Base-by-base conservation (phyloP, 2,797 vertebrate genomes). In the Diplodus puntazzo region DNA sequence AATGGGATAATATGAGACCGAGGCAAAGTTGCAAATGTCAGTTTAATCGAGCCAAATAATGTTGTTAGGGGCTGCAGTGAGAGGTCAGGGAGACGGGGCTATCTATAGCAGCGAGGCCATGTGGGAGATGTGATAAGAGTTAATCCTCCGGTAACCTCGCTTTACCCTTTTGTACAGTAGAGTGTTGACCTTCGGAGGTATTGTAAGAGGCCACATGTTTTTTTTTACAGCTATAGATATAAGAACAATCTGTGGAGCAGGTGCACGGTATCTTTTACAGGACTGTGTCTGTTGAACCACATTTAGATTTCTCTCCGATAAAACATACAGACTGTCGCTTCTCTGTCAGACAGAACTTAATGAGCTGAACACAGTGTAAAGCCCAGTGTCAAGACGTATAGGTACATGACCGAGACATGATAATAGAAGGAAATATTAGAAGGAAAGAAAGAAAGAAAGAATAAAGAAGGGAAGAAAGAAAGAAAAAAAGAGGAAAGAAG, bases 11-110 rank as follows among this genome's bases (percentile, higher is more conserved):
- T 88, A 60, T 66, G 79, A 74, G 84, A 87, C 84, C 79, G 77
- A 81, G 84, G 88, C 81, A 74, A 84, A 76, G 80, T 89, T 90
- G 84, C 81, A 90, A 91, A 91, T 91, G 88, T 87, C 83, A 81
- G 70, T 90, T 92, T 91, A 85, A 94, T 90, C 89, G 82, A 91
- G 81, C 65, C 79, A 84, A 78, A 91, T 91, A 79, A 92, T 87
- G 69, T 81, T 50, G 78, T 87, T 88, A 57, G 66, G 59, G 69
- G 72, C 67, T 69, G 67, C 70, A 81, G 45, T 42, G 42, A 70
- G 75, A 73, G 45, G 75, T 85, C 78, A 75, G 58, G 71, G 75
- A 68, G 73, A 73, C 75, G 55, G 65, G 54, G 59, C 68, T 79
- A 74, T 85, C 76, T 84, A 73, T 80, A 83, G 80, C 74, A 69